phyloP scores from a whole-genome alignment of 2,888 invertebrate genomes.

The Cerastis leucographa region DNA sequence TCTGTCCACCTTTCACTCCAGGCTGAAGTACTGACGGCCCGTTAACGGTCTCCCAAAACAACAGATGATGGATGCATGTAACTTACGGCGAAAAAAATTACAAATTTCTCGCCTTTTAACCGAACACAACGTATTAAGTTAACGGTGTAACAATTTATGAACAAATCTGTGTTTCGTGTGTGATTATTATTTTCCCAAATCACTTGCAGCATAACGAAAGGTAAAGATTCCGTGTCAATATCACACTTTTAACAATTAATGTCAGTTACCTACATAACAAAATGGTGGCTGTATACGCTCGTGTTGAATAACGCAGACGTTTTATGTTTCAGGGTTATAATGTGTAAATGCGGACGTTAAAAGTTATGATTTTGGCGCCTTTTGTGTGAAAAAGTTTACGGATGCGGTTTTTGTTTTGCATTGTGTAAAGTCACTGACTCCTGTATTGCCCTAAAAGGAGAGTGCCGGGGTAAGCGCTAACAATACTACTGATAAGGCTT shows the following conservation, averaged over 20 bases:
- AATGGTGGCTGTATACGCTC: constrained; percentile 45
- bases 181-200: constrained; percentile 69
- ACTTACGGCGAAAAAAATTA: constrained; percentile 78
- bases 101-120: constrained; percentile 86
- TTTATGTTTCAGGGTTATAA: constrained; percentile 58
- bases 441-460: constrained; percentile 38
- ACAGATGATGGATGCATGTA: constrained; percentile 73
- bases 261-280: constrained; percentile 64
- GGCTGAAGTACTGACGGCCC: constrained; percentile 54
- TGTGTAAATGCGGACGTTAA: constrained; percentile 45
- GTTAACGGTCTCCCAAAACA: constrained; percentile 72
- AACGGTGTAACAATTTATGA: constrained; percentile 81
- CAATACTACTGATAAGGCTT: constrained; percentile 21
- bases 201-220: constrained; percentile 70
- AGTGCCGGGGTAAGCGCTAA: constrained; percentile 9
- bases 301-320: constrained; percentile 53
- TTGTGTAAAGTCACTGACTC: constrained; percentile 44
- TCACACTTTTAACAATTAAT: constrained; percentile 63
- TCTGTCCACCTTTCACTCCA: constrained; percentile 65
- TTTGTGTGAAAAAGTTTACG: constrained; percentile 53
- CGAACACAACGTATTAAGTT: constrained; percentile 81
- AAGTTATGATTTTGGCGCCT: constrained; percentile 50
- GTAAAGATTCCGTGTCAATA: constrained; percentile 68
- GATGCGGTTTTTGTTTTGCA: constrained; percentile 40
- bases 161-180: constrained; percentile 74